Evolutionary conservation across 2,797 vertebrate genomes (phyloP).

Genomic region (Silurus lanzhouensis): DNA sequence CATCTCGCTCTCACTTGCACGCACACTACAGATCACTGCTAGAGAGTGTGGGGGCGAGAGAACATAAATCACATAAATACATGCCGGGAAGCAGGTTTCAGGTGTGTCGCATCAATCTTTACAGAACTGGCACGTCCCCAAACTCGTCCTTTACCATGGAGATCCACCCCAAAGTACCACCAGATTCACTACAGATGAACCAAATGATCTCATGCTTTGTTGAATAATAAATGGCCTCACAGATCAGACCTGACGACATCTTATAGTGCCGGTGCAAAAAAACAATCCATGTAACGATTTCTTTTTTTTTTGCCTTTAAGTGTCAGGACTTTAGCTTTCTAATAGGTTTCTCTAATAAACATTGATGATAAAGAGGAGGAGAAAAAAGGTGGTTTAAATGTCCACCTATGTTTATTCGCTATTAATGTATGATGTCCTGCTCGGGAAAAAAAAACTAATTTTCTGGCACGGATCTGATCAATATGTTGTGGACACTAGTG

Average conservation of each 20-base stretch:
- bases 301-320: neutral
- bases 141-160: neutral
- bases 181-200: neutral
- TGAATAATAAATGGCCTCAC: neutral
- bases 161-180: neutral
- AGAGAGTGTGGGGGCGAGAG: neutral
- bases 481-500: neutral
- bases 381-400: neutral
- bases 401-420: neutral
- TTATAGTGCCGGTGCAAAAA: neutral
- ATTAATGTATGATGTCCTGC: neutral
- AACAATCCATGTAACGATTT: neutral
- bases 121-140: neutral
- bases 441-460: neutral
- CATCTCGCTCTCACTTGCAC: no score
- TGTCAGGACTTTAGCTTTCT: neutral
- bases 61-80: constrained; percentile 5
- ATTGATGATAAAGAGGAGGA: neutral
- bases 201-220: neutral
- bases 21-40: neutral
- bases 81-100: neutral
- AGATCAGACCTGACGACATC: neutral
- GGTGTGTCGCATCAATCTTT: neutral
- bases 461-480: neutral
- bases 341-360: neutral